These are phyloP conservation scores for Trichonephila inaurata DNA, from an alignment of 1,140 invertebrate species.

Conservation along the genomic window DNA sequence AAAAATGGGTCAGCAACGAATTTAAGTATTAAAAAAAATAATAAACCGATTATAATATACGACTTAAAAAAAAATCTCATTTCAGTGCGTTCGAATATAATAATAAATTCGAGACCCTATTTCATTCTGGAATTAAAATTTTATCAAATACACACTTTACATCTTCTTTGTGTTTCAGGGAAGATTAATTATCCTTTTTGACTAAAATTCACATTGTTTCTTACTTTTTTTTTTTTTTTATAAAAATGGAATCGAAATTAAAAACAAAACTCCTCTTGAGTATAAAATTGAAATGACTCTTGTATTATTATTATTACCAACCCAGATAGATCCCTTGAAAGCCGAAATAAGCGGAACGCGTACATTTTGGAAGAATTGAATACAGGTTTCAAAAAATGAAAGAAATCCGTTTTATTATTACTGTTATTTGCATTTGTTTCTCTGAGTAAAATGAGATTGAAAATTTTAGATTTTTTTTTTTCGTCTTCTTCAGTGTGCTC, in stretches of 20 bases:
- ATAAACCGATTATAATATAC: neutral
- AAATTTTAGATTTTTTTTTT: neutral
- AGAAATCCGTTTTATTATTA: conserved; percentile 44
- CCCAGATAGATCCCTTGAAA: neutral
- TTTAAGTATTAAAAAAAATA: neutral
- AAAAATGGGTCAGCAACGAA: neutral
- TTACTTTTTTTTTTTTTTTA: neutral
- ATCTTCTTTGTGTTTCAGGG: neutral
- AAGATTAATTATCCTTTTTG: conserved; percentile 1
- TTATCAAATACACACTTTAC: neutral
- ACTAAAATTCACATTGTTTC: neutral
- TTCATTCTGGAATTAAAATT: too few species aligned
- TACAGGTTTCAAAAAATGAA: conserved; percentile 5
- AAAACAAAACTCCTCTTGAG: conserved; percentile 39
- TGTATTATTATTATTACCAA: conserved; percentile 37
- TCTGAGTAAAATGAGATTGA: conserved; percentile 54
- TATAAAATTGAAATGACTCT: conserved; percentile 27
- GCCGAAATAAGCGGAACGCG: neutral
- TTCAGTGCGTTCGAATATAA: neutral
- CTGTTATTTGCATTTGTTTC: conserved; percentile 65
- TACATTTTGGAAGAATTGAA: neutral
- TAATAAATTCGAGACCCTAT: neutral
- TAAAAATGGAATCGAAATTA: neutral
- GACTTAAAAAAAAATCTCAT: neutral
- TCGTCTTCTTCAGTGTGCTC: neutral